phyloP scores from a whole-genome alignment of 2,797 vertebrate genomes.

The Steatocranus sp. region DNA sequence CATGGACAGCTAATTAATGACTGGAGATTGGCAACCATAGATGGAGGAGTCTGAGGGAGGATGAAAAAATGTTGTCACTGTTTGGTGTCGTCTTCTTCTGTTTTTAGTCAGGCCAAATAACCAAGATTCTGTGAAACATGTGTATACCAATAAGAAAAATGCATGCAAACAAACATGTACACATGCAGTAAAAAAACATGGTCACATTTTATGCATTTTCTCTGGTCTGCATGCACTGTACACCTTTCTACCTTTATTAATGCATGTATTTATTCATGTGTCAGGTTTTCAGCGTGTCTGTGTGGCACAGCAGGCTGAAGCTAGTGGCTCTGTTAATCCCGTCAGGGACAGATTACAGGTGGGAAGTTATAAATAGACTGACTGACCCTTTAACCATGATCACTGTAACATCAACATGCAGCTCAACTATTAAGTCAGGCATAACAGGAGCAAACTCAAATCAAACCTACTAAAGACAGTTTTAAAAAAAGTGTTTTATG shows the following conservation, averaged over 20 bases:
- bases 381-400: constrained; percentile 67
- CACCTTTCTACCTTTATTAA: background rate
- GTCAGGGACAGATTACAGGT: constrained; percentile 74
- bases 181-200: background rate
- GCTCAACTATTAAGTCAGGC: constrained; percentile 47
- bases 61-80: constrained; percentile 28
- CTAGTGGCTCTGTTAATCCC: constrained; percentile 57
- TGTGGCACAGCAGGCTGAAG: constrained; percentile 29
- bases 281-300: constrained; percentile 23
- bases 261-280: background rate
- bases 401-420: constrained; percentile 44
- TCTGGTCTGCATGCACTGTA: background rate
- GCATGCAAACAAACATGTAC: background rate
- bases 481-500: background rate
- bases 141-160: background rate
- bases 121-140: background rate
- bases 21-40: constrained; percentile 58
- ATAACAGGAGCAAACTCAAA: constrained; percentile 3
- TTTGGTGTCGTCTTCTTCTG: constrained; percentile 30
- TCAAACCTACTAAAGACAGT: background rate
- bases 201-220: background rate
- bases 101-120: constrained; percentile 20
- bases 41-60: constrained; percentile 33
- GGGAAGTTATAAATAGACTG: constrained; percentile 64
- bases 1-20: constrained; percentile 68